Conservation (phyloP, 1,140 invertebrate species). For the Acromyrmex heyeri region DNA sequence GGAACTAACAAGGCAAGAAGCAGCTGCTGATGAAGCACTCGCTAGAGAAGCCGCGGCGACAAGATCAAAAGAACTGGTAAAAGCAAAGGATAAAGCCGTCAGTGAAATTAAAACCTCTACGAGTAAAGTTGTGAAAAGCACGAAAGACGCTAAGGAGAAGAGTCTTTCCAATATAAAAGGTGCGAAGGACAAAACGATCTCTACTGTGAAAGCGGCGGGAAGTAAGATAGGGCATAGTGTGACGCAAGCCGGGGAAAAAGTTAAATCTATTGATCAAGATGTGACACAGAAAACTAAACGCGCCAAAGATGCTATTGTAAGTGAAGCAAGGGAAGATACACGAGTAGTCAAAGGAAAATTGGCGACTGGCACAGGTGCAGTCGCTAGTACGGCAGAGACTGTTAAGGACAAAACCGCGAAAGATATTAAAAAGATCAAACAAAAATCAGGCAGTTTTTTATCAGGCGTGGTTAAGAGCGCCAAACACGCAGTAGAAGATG, state of each 20-base stretch:
- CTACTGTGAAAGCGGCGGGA: not conserved
- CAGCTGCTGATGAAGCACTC: conserved; percentile 68
- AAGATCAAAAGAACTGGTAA: conserved; percentile 44
- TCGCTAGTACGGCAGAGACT: conserved; percentile 5
- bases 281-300: conserved; percentile 39
- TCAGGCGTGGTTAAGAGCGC: conserved; percentile 75
- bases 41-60: conserved; percentile 35
- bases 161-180: conserved; percentile 34
- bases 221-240: not conserved
- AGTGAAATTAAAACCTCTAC: conserved; percentile 41
- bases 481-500: conserved; percentile 80
- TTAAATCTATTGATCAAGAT: conserved; percentile 14
- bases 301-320: conserved; percentile 51
- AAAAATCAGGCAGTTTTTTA: conserved; percentile 70
- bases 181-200: conserved; percentile 40
- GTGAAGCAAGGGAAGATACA: conserved; percentile 49
- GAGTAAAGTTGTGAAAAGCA: conserved; percentile 54
- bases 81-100: conserved; percentile 62
- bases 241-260: conserved; percentile 36
- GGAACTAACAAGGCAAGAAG: conserved; percentile 77
- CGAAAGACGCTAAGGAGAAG: conserved; percentile 70
- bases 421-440: conserved; percentile 70
- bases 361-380: not conserved
- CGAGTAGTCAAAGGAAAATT: conserved; percentile 39
- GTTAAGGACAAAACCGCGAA: conserved; percentile 64